Conservation (phyloP, 2,888 invertebrate genomes). For the Tiliacea aurago region DNA sequence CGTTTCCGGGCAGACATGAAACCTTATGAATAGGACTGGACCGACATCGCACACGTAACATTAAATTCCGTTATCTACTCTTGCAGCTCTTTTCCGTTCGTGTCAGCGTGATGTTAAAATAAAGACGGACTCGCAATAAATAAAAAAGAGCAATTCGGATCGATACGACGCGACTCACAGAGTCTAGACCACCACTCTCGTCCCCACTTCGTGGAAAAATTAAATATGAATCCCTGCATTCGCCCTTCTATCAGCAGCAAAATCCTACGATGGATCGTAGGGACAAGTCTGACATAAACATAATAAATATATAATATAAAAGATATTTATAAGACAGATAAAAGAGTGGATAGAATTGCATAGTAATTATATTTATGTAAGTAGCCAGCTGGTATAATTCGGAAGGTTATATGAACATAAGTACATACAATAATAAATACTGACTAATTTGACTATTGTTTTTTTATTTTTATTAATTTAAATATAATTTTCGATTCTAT, state of each 20-base stretch:
- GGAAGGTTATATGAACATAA: not conserved
- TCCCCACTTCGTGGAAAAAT: conserved; percentile 14
- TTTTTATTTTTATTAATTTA: too few relatives aligned
- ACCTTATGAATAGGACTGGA: not conserved
- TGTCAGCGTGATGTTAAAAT: not conserved
- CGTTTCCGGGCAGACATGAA: not conserved
- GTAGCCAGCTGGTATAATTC: not conserved
- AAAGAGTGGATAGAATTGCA: not conserved
- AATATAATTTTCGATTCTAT: too few relatives aligned
- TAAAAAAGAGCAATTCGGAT: conserved; percentile 29
- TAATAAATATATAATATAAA: not conserved
- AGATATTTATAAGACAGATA: not conserved
- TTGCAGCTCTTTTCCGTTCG: not conserved
- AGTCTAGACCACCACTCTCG: conserved; percentile 37
- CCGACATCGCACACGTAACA: not conserved
- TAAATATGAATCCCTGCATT: conserved; percentile 21
- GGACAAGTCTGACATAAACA: conserved; percentile 11
- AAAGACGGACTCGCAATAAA: conserved; percentile 11
- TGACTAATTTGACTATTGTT: not conserved
- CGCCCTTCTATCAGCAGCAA: not conserved
- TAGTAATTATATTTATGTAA: not conserved
- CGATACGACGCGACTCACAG: conserved; percentile 33
- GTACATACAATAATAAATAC: not conserved
- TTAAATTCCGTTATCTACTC: not conserved
- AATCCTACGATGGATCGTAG: conserved; percentile 20